Base-by-base conservation (phyloP, 2,113 vertebrate species). In the Dendropsophus ebraccatus region DNA sequence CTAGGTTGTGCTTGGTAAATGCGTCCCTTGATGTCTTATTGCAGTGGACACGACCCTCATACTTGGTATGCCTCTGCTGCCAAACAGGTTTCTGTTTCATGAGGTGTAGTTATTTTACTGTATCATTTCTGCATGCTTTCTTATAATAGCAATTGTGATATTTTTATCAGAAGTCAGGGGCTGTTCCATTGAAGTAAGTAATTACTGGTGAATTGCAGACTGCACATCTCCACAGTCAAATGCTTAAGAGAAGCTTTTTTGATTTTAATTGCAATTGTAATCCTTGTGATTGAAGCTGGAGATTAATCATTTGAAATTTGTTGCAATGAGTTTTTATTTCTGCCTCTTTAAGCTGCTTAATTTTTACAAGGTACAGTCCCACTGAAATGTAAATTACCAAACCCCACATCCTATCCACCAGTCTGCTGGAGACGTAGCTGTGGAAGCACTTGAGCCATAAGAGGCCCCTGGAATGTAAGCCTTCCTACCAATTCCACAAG, bases 351-450 rank as follows among this genome's bases (percentile, higher is more conserved):
- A 75, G 4, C 91, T 88, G 49, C 83, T 90, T 90, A 91, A 90
- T 91, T 94, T 93, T 96, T 96, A 95, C 96, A 97, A 96, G 95
- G 95, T 96, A 92, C 94, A 95, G 96, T 96, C 94, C 94, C 94
- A 94, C 94, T 96, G 96, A 97, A 97, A 98, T 98, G 96, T 95
- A 97, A 98, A 98, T 97, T 93, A 92, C 93, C 90, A 91, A 95
- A 96, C 94, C 96, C 96, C 94, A 97, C 96, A 96, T n/a, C 54
- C 94, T 96, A 96, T 97, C n/a, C n/a, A n/a, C n/a, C n/a, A n/a
- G n/a, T n/a, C 97, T 95, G 95, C 91, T 87, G 90, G 89, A 91
- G 93, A 94, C 96, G 95, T 96, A 96, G 95, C 95, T 94, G 94
- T 94, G 90, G 92, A 90, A 88, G 82, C 74, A 62, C 87, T 91